Evolutionary conservation across 2,113 vertebrate species (phyloP).

Genomic region (Platycercus adscitus): DNA sequence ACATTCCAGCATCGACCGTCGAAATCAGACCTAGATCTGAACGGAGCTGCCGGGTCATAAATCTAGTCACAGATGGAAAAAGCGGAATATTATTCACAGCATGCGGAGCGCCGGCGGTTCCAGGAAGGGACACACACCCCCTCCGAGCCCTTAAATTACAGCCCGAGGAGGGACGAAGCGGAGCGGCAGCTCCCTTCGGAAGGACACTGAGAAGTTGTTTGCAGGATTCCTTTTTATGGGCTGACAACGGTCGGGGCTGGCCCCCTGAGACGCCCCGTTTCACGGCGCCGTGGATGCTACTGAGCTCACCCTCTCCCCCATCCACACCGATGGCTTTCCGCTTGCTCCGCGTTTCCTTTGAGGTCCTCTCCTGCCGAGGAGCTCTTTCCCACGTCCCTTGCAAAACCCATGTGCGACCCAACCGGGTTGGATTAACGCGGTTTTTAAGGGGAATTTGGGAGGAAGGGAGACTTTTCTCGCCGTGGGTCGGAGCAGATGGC

Average conservation of each 20-base stretch:
- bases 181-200: neutral
- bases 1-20: constrained; percentile 59
- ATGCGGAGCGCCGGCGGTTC: constrained; percentile 30
- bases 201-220: neutral
- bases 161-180: neutral
- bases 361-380: neutral
- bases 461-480: neutral
- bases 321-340: neutral
- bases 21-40: constrained; percentile 37
- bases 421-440: neutral
- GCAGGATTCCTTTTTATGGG: neutral
- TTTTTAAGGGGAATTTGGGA: neutral
- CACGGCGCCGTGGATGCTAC: neutral
- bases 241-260: neutral
- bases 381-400: neutral
- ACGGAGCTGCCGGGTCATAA: constrained; percentile 35
- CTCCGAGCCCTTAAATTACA: neutral
- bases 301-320: neutral
- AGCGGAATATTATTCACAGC: constrained; percentile 21
- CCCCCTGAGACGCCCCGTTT: neutral
- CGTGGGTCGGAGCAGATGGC: constrained; percentile 11
- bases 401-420: neutral
- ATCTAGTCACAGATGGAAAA: constrained; percentile 60
- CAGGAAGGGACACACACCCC: constrained; percentile 15
- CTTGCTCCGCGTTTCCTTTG: neutral